Conservation (phyloP, 35 echinoderm and acorn worm genomes). For the Apostichopus parvimensis region DNA sequence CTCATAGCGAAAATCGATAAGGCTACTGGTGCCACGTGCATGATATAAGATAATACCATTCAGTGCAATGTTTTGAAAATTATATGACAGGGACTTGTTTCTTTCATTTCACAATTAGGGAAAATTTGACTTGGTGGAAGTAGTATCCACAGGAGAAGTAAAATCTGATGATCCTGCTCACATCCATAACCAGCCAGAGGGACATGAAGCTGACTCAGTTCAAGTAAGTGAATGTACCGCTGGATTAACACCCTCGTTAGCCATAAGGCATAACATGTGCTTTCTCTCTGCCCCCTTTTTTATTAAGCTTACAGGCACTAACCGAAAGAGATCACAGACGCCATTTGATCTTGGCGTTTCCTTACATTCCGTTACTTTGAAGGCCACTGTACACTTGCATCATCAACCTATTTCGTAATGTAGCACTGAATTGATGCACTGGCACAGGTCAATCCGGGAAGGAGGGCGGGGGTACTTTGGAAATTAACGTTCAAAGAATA, state of each 20-base stretch:
- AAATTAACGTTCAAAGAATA: too few relatives aligned
- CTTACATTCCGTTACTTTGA: background rate
- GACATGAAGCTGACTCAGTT: background rate
- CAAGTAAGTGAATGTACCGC: background rate
- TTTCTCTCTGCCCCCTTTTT: background rate
- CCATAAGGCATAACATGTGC: background rate
- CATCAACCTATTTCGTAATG: background rate
- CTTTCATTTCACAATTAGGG: background rate
- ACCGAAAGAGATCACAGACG: too few relatives aligned
- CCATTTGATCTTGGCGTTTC: too few relatives aligned
- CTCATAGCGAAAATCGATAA: background rate
- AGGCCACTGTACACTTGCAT: background rate
- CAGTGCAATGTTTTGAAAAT: background rate
- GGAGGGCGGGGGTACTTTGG: too few relatives aligned
- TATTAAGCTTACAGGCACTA: background rate
- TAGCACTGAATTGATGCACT: background rate
- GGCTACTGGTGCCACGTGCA: background rate
- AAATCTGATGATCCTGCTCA: background rate
- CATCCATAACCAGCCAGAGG: constrained; percentile 5
- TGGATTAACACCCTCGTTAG: background rate
- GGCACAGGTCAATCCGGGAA: too few relatives aligned
- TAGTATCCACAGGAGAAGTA: background rate
- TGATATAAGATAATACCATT: background rate
- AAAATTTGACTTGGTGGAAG: constrained; percentile 11
- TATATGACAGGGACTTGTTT: background rate